Base-by-base conservation (phyloP, 2,797 vertebrate species). In the Crenichthys baileyi region DNA sequence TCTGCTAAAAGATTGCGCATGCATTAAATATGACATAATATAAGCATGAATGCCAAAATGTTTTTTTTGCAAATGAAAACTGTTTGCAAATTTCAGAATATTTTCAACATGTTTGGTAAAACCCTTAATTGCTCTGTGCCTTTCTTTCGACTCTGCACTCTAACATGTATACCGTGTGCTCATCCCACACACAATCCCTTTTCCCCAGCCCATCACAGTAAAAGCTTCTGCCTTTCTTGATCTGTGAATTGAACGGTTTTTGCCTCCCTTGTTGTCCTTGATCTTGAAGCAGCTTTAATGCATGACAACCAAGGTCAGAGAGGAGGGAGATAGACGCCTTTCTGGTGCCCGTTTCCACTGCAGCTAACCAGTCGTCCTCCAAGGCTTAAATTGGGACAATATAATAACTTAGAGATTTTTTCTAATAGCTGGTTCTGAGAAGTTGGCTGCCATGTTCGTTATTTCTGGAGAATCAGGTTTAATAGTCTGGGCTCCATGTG, bases 241-340 rank as follows among this genome's bases (percentile, higher is more conserved):
- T 89, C 82, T 87, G 29, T 70, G 74, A 91, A 91, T 91, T 89
- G 67, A 89, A 83, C 80, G 78, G 72, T 88, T 87, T 87, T 77
- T 0, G 44, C 77, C 78, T 82, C 55, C 76, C 65, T 83, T 87
- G 75, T 87, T 87, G 88, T 87, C 85, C 83, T 89, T 90, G 86
- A 88, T 90, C 89, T 86, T 72, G 76, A 84, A 78, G 79, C 70
- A 68, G 85, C 84, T 86, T 84, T 86, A 89, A 89, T 91, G 90
- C 79, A 73, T 82, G 86, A 86, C 81, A 89, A 81, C 85, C 81
- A 78, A 92, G 90, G 90, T 84, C 80, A 48, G 72, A 58, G 39
- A 16, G 36, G 12, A 31, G 77, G 85, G 76, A 83, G 60, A 65
- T 70, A 73, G 81, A 81, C 53, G 70, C 75, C 78, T 82, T 82